phyloP scores from a whole-genome alignment of 2,888 invertebrate genomes.

The Spisula subtruncata region DNA sequence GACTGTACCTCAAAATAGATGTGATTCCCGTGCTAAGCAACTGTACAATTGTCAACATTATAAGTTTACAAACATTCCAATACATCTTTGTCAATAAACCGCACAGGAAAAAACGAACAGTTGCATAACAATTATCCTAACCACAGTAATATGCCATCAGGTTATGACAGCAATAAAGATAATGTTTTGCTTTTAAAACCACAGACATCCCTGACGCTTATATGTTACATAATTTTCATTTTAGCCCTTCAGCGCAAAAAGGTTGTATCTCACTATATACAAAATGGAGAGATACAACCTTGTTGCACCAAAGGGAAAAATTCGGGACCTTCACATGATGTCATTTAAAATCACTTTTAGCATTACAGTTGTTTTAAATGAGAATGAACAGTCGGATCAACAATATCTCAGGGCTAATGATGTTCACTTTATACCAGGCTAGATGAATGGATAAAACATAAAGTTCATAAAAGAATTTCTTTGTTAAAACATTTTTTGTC shows the following conservation, averaged over 20 bases:
- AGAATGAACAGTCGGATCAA: not conserved
- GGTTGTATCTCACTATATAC: too few relatives aligned
- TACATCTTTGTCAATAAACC: not conserved
- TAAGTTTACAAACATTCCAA: not conserved
- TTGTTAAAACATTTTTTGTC: not conserved
- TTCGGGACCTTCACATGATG: not conserved
- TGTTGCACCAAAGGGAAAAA: too few relatives aligned
- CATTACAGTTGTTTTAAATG: not conserved
- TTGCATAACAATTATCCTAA: not conserved
- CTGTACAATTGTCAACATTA: not conserved
- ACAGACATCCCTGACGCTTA: not conserved
- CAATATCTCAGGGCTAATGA: not conserved
- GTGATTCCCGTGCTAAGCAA: too few relatives aligned
- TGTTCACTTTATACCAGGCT: not conserved
- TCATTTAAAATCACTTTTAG: not conserved
- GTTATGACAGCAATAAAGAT: not conserved
- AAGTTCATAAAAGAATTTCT: not conserved
- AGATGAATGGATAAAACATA: not conserved
- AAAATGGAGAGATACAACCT: too few relatives aligned
- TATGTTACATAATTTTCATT: too few relatives aligned
- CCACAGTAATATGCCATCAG: not conserved
- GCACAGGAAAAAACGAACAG: not conserved
- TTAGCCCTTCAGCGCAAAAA: too few relatives aligned
- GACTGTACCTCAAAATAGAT: too few relatives aligned
- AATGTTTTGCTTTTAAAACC: conserved; percentile 15